Evolutionary conservation across 2,797 vertebrate species (phyloP).

Genomic region (Telmatherina bonti): DNA sequence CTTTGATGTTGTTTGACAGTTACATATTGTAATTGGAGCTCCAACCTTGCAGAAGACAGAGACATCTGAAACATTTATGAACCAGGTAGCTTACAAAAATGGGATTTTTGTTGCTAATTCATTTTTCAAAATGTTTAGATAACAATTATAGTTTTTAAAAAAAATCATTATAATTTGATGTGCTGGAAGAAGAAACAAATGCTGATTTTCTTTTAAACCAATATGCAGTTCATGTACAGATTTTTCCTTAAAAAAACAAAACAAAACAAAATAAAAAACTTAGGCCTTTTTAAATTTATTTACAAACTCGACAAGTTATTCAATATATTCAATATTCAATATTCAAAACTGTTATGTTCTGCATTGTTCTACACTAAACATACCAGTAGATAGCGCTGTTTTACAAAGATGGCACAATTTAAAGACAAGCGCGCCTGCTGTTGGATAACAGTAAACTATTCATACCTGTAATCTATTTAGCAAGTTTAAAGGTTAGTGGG

Average conservation of each 20-base stretch:
- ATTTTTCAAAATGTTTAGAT: not conserved
- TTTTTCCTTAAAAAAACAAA: not conserved
- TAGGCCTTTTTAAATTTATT: not conserved
- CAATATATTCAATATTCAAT: no score
- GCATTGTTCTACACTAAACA: not conserved
- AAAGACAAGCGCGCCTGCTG: not conserved
- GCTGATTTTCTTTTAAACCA: not conserved
- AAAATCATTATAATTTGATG: not conserved
- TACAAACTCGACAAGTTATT: not conserved
- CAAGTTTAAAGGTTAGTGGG: not conserved
- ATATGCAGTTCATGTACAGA: not conserved
- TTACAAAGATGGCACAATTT: no score
- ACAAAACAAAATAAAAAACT: not conserved
- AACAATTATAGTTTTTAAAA: not conserved
- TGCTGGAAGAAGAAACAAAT: not conserved
- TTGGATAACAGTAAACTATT: not conserved
- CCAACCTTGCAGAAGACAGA: conserved; percentile 71
- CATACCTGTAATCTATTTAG: no score
- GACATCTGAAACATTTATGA: conserved; percentile 3
- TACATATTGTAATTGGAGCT: conserved; percentile 76
- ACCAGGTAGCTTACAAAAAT: conserved; percentile 55
- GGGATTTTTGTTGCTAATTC: not conserved
- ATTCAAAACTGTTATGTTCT: no score
- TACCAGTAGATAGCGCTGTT: not conserved
- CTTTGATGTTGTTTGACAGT: conserved; percentile 55